Evolutionary conservation across 2,113 vertebrate species (phyloP).

Genomic region (Bolborhynchus lineola): DNA sequence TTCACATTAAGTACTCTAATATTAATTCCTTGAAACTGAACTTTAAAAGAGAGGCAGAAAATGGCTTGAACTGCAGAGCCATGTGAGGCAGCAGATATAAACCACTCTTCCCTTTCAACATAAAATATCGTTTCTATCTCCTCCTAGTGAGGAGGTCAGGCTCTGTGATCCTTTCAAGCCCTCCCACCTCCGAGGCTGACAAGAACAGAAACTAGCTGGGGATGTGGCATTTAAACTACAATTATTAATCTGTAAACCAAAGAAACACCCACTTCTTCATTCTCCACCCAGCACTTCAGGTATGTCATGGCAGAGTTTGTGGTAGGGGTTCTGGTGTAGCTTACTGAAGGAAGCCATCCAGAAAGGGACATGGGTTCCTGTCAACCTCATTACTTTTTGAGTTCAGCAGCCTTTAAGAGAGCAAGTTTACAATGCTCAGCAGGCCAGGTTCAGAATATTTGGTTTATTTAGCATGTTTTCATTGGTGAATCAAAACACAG

Average conservation of each 20-base stretch:
- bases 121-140: neutral
- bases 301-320: accelerated
- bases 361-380: neutral
- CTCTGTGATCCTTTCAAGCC: neutral
- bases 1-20: neutral
- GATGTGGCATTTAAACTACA: neutral
- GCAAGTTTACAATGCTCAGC: neutral
- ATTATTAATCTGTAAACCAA: neutral
- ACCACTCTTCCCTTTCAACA: neutral
- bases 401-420: neutral
- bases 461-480: neutral
- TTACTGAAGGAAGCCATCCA: neutral
- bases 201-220: neutral
- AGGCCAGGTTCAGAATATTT: neutral
- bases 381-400: neutral
- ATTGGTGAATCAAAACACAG: neutral
- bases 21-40: neutral
- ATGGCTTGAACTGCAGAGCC: neutral
- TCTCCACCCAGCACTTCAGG: neutral
- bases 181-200: neutral
- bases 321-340: neutral
- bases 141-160: neutral
- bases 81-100: neutral
- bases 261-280: neutral
- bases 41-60: neutral